Percentiles rank a stretch among this genome's conserved stretches.
Evolutionary conservation across 2,113 vertebrate genomes (phyloP).

Genomic region (Nipponia nippon): DNA sequence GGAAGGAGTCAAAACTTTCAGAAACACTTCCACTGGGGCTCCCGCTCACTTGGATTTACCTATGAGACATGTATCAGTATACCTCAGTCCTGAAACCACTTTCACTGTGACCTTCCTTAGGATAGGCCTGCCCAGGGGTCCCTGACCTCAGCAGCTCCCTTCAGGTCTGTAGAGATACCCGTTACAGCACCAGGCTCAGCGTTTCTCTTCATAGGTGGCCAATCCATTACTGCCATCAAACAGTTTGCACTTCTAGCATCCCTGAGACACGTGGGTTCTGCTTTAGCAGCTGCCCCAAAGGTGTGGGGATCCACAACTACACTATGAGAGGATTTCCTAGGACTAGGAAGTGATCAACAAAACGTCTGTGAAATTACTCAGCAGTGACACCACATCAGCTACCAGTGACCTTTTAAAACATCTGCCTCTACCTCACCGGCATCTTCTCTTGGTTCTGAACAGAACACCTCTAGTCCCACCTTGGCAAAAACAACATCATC

Average conservation of each 20-base stretch:
- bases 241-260: background rate
- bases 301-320: background rate
- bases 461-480: background rate
- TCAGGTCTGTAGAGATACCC: background rate
- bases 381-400: background rate
- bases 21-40: background rate
- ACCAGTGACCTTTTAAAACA: background rate
- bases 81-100: background rate
- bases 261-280: accelerated
- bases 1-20: background rate
- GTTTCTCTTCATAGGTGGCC: background rate
- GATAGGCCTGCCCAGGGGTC: background rate
- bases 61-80: background rate
- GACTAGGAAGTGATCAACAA: background rate
- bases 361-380: background rate
- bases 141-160: background rate
- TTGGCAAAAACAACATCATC: background rate
- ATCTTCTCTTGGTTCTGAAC: background rate
- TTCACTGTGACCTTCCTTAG: background rate
- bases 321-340: background rate
- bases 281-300: background rate
- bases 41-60: background rate
- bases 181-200: background rate
- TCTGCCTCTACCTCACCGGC: background rate
- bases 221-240: background rate